phyloP scores from a whole-genome alignment of 2,113 vertebrate species.

The Tor tambroides region DNA sequence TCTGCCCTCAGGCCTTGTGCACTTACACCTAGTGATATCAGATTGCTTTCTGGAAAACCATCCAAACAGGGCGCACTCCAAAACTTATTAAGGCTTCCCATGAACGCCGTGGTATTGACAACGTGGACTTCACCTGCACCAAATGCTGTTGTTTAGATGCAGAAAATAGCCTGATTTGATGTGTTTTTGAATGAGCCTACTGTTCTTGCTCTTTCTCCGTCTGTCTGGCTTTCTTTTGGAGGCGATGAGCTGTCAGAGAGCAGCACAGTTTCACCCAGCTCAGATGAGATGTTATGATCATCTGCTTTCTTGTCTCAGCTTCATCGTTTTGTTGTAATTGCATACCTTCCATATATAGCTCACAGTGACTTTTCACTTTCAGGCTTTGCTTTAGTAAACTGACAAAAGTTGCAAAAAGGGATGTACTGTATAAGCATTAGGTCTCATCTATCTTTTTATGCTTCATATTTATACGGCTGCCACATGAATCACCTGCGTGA shows the following conservation, averaged over 20 bases:
- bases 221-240: neutral
- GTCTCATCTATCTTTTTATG: neutral
- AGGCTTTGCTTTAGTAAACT: conserved; percentile 13
- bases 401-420: neutral
- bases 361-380: neutral
- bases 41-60: conserved; percentile 45
- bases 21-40: conserved; percentile 47
- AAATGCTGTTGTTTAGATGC: conserved; percentile 16
- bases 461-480: neutral
- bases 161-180: conserved; percentile 38
- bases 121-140: conserved; percentile 33
- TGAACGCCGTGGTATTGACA: conserved; percentile 39
- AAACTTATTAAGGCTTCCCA: conserved; percentile 42
- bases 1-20: conserved; percentile 27
- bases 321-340: conserved; percentile 15
- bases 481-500: neutral
- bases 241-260: neutral
- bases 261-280: neutral
- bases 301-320: neutral
- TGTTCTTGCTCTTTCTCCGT: neutral
- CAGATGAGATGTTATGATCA: conserved; percentile 13
- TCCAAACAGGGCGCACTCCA: conserved; percentile 33
- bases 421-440: neutral
- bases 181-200: conserved; percentile 4
- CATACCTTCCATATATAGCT: neutral